Percentiles rank a stretch among this genome's conserved stretches.
These are phyloP conservation scores for Acropora yongei DNA, from an alignment of 64 coral and sea anemone species.

Conservation along the genomic window DNA sequence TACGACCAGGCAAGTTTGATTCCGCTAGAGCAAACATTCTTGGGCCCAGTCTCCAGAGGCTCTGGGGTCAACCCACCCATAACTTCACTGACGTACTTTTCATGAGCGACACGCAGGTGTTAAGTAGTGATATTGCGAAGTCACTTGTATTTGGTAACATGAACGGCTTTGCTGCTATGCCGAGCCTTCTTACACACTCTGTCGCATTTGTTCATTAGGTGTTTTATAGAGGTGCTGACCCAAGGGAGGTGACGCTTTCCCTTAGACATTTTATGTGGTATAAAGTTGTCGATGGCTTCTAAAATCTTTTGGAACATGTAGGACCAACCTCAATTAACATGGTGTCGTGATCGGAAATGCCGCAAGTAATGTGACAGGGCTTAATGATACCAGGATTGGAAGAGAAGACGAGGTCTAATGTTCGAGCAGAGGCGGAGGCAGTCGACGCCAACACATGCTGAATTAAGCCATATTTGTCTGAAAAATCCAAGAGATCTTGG, in stretches of 20 bases:
- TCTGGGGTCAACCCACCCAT: background rate
- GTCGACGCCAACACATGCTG: background rate
- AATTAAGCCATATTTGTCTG: conserved; percentile 6
- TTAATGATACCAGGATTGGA: background rate
- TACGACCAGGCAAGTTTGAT: background rate
- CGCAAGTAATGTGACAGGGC: background rate
- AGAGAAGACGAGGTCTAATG: conserved; percentile 6
- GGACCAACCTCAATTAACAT: background rate
- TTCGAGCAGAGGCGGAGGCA: background rate
- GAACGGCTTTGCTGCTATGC: too few species aligned
- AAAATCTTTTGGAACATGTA: background rate
- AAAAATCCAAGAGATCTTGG: background rate
- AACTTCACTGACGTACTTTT: background rate
- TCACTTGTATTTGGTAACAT: too few species aligned
- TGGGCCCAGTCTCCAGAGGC: background rate
- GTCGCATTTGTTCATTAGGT: background rate
- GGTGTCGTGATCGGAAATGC: background rate
- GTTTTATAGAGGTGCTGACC: background rate
- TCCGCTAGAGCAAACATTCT: background rate
- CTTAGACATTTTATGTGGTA: too few species aligned
- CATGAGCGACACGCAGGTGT: too few species aligned
- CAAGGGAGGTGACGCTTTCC: background rate
- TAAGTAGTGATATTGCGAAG: too few species aligned
- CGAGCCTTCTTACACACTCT: background rate
- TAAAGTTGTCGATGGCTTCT: background rate